These are phyloP conservation scores for Etia nguti DNA, from an alignment of 2,113 vertebrate species.

Conservation along the genomic window DNA sequence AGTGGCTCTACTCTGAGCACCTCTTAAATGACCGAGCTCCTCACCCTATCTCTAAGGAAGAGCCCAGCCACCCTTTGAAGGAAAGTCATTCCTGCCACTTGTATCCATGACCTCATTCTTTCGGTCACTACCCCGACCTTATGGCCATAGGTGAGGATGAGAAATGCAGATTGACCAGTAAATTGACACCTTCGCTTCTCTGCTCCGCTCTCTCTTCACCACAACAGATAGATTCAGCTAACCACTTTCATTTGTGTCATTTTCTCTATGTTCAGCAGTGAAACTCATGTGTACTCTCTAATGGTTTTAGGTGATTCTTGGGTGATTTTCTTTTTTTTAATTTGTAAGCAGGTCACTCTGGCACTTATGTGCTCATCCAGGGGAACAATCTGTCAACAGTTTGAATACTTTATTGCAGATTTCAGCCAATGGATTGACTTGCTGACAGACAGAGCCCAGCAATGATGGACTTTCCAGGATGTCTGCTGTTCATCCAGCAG, in stretches of 20 bases:
- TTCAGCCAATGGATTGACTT: background rate
- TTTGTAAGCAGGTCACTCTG: background rate
- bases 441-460: background rate
- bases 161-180: background rate
- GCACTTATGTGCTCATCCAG: background rate
- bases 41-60: fast-evolving
- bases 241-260: background rate
- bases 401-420: background rate
- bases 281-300: background rate
- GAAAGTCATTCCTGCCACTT: background rate
- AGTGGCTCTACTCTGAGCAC: background rate
- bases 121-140: background rate
- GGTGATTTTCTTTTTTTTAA: background rate
- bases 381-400: background rate
- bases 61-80: background rate
- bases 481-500: background rate
- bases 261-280: background rate
- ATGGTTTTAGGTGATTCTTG: background rate
- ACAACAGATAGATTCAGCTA: background rate
- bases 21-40: background rate
- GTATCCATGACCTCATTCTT: background rate
- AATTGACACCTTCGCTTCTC: background rate
- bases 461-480: background rate
- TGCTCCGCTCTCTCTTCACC: background rate
- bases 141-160: background rate